Evolutionary conservation across 2,113 vertebrate species (phyloP), one percentile per base, ranked within the genome.

Genomic region (Nesogale talazaci): DNA sequence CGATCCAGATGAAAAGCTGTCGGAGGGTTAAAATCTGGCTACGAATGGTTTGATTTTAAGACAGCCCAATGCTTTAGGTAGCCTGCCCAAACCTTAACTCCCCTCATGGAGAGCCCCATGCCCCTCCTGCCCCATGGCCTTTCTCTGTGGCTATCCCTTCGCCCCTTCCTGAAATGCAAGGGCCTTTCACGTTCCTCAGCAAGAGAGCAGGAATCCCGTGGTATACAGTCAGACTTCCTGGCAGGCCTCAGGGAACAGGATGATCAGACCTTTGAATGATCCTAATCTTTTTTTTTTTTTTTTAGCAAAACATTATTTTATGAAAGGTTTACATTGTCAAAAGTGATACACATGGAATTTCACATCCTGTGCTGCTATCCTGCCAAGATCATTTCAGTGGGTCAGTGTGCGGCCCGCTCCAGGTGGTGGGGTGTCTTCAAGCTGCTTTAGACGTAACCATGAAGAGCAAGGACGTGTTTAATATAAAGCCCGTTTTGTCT

Each of bases 291-390:
- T n/a, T n/a, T n/a, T n/a, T n/a, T n/a, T n/a, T 25, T 96, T 97
- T 95, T 90, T 94, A 96, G 88, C 91, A 90, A 96, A 96, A 95
- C 89, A 86, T 96, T 98, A 96, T 98, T 97, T 97, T 98, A 93
- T 96, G 94, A 97, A 98, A 98, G 86, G 98, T 98, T 98, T 98
- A 98, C 98, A 98, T 97, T 95, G 95, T 98, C 97, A 97, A 96
- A 97, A 90, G 97, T 92, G 97, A 96, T 89, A 83, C 80, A 80
- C 87, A 92, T 19, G 95, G 97, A 97, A 91, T 95, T 80, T 95
- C 90, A 83, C 96, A 96, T 96, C 94, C 95, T 96, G 96, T 98
- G 98, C 98, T 98, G 98, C 98, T 98, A 98, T 97, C 96, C 95
- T 97, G 96, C 97, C 97, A 94, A 96, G 95, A 97, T 96, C 95